These are phyloP conservation scores for Tineola bisselliella DNA, from an alignment of 2,888 invertebrate genomes.

Conservation along the genomic window DNA sequence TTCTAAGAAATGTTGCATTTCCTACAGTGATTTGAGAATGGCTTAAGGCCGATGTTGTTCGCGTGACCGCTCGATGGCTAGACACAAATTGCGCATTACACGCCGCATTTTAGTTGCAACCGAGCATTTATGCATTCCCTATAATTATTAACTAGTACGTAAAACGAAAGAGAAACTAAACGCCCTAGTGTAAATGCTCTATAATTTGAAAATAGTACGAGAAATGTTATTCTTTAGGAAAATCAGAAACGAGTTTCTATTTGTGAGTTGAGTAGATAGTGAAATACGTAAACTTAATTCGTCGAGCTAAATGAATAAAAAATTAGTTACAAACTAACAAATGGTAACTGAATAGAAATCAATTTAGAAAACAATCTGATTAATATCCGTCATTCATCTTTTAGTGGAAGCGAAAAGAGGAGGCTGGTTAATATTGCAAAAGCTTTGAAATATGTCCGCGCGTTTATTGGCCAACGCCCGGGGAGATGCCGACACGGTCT, in stretches of 20 bases:
- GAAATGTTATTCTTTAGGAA: background rate
- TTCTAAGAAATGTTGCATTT: background rate
- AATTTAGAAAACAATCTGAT: constrained; percentile 5
- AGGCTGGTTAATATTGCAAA: constrained; percentile 27
- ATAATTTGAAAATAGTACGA: background rate
- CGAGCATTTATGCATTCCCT: constrained; percentile 59
- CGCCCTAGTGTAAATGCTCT: constrained; percentile 22
- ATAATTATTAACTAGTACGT: constrained; percentile 45
- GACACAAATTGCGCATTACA: constrained; percentile 60
- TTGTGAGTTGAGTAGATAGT: no score
- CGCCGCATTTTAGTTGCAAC: constrained; percentile 45
- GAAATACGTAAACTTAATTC: no score
- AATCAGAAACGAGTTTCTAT: background rate
- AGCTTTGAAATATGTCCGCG: constrained; percentile 17
- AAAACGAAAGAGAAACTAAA: constrained; percentile 32
- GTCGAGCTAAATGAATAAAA: no score
- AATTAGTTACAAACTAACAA: no score
- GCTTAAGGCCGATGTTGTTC: constrained; percentile 20
- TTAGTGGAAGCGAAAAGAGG: constrained; percentile 20
- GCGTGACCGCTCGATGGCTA: constrained; percentile 51
- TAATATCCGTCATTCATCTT: constrained; percentile 11
- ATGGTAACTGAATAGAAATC: background rate
- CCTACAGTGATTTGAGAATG: constrained; percentile 1
- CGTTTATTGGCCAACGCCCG: constrained; percentile 4
- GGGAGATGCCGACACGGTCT: constrained; percentile 19